phyloP scores from a whole-genome alignment of 1,140 invertebrate genomes.

The Leptinotarsa undecemlineata region DNA sequence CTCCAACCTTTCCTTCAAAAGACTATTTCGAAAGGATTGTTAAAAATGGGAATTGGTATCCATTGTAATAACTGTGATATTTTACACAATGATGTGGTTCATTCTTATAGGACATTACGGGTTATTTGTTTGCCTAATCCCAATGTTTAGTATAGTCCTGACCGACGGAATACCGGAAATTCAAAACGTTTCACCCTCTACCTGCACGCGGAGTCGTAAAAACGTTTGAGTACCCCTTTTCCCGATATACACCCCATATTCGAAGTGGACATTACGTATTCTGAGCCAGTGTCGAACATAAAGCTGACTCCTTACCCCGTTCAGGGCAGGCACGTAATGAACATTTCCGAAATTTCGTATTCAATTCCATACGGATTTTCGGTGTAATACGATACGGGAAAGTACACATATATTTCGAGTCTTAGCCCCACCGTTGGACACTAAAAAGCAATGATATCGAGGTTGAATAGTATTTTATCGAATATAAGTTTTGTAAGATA shows the following conservation, averaged over 20 bases:
- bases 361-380: conserved; percentile 40
- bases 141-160: too few species aligned
- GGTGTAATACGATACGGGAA: not conserved
- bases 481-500: too few species aligned
- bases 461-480: too few species aligned
- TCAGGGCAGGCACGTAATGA: conserved; percentile 42
- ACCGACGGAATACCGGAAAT: not conserved
- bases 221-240: conserved; percentile 27
- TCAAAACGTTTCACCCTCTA: conserved; percentile 20
- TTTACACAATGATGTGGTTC: too few species aligned
- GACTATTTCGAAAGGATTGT: too few species aligned
- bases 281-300: not conserved
- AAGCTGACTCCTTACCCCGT: conserved; percentile 19
- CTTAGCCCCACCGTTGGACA: not conserved
- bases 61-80: too few species aligned
- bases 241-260: conserved; percentile 19
- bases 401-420: not conserved
- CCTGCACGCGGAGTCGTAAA: conserved; percentile 17
- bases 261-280: conserved; percentile 1
- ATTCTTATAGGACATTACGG: too few species aligned
- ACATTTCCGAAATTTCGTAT: conserved; percentile 48
- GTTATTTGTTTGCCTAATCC: too few species aligned
- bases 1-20: too few species aligned
- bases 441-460: not conserved
- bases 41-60: too few species aligned